Percentiles rank a stretch among this genome's conserved stretches.
Conservation (phyloP, 2,113 vertebrate species). For the Epinephelus fuscoguttatus region DNA sequence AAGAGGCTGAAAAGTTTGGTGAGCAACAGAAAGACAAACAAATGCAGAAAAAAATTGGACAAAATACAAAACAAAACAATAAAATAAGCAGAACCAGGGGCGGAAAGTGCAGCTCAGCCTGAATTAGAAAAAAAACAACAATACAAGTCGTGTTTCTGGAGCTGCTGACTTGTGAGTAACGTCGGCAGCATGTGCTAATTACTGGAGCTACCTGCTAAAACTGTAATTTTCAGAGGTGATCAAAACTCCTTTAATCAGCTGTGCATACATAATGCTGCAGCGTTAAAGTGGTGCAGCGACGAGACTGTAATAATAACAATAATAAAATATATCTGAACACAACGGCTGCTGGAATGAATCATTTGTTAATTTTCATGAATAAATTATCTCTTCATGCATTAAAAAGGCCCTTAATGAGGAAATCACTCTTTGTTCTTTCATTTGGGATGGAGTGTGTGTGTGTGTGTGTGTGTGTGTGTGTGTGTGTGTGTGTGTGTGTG, state of each 20-base stretch:
- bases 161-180: conserved; percentile 44
- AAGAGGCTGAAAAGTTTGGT: conserved; percentile 16
- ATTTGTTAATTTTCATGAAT: conserved; percentile 84
- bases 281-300: conserved; percentile 15
- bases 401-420: conserved; percentile 82
- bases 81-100: not conserved
- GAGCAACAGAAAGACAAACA: not conserved
- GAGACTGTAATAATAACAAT: conserved; percentile 66
- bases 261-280: conserved; percentile 60
- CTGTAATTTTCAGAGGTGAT: conserved; percentile 66
- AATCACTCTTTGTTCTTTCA: conserved; percentile 77
- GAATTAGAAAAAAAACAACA: not conserved
- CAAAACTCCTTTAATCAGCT: conserved; percentile 74
- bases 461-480: conserved; percentile 42
- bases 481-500: conserved; percentile 19
- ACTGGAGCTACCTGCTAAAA: conserved; percentile 65
- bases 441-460: conserved; percentile 37
- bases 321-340: conserved; percentile 68
- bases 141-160: not conserved
- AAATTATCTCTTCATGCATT: conserved; percentile 83
- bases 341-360: conserved; percentile 69
- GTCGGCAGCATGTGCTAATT: conserved; percentile 52
- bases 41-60: not conserved
- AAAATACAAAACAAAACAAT: not conserved
- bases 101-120: not conserved